Base-by-base conservation (phyloP, 2,797 vertebrate species). In the Agapornis canus region DNA sequence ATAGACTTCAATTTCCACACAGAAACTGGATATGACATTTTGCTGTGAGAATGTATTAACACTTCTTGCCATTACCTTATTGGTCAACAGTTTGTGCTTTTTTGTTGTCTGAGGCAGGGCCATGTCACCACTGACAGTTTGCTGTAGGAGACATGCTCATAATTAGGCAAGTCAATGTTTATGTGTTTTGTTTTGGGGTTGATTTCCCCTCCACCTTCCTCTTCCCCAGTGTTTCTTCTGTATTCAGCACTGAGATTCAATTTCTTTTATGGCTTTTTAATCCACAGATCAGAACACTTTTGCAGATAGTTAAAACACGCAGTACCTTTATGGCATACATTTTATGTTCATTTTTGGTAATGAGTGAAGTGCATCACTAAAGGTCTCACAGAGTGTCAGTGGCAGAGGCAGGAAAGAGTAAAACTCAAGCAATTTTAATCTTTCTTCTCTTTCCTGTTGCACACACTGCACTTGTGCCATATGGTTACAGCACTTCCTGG, bases 1-100 rank as follows among this genome's bases (percentile, higher is more conserved):
- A 60, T 45, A 77, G 43, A 56, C 47, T 81, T 88, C 56, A 85
- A 82, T 94, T 92, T 88, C 85, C 66, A 17, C 45, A 66, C 11
- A 92, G 59, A 77, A 89, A 80, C 48, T 79, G 77, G 60, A 82
- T 64, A 47, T 32, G 89, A 59, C 16, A n/a, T 79, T 96, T 86
- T 92, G 3, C 11, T 91, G 19, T 60, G 60, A 76, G 48, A 90
- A 49, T 42, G 8, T 61, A 39, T 51, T 86, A 72, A 26, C 13
- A 39, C 31, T 93, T 81, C 40, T 13, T 60, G 23, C 32, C 29
- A 8, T 56, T 70, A 60, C 13, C 18, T 66, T 76, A 52, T 59
- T 52, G 40, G 56, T 56, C 63, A 76, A 42, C 5, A 48, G 21
- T 66, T 93, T 83, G 19, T 45, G n/a, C 31, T 82, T 27, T 27